These are phyloP conservation scores for Notodonta dromedarius DNA, from an alignment of 2,888 invertebrate species.

Conservation along the genomic window DNA sequence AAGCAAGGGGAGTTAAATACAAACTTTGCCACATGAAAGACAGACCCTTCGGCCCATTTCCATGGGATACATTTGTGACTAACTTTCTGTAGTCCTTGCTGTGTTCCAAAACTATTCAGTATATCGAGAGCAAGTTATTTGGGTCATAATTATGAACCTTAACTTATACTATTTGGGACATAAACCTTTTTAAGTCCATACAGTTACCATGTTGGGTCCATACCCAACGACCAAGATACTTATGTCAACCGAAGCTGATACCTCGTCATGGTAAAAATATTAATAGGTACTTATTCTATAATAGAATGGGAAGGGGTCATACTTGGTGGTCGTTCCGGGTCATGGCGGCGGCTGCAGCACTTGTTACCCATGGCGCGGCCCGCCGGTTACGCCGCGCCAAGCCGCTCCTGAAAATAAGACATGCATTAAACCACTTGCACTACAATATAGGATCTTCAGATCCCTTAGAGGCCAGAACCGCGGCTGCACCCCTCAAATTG, in stretches of 20 bases:
- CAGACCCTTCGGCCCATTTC: neutral
- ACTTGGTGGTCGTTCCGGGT: constrained; percentile 88
- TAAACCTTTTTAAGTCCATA: no score
- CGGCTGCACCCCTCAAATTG: no score
- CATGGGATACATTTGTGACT: neutral
- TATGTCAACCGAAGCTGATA: no score
- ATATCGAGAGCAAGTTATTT: neutral
- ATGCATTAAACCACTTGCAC: neutral
- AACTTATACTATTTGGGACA: no score
- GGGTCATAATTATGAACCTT: no score
- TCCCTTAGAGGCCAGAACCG: no score
- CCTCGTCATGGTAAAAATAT: no score
- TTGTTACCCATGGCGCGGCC: constrained; percentile 92
- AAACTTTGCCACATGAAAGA: neutral
- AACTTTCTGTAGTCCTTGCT: neutral
- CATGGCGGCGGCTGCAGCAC: constrained; percentile 94
- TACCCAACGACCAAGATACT: no score
- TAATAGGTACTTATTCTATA: no score
- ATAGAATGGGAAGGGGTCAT: constrained; percentile 30
- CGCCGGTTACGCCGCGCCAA: constrained; percentile 81
- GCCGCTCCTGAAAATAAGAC: constrained; percentile 63
- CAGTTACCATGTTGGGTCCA: no score
- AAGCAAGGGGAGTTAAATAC: neutral
- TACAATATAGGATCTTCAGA: no score
- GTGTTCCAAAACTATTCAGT: no score